Conservation (phyloP, 1,140 invertebrate genomes). For the Pissodes strobi region DNA sequence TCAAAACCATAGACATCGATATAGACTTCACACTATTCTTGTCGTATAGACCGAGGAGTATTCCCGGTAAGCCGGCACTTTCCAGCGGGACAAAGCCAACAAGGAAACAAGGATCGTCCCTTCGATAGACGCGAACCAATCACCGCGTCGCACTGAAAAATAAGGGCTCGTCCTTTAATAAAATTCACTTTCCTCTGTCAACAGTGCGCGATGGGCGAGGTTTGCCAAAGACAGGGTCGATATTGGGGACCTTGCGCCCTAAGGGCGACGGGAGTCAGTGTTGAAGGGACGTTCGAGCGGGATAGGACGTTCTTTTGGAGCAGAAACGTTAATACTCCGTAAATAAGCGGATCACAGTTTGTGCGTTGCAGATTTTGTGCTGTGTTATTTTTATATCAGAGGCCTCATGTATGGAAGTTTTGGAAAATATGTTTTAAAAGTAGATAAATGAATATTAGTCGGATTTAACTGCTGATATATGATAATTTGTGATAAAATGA, state of each 20-base stretch:
- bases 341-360: no score
- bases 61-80: no score
- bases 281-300: neutral
- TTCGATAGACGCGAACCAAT: constrained; percentile 33
- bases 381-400: no score
- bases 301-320: neutral
- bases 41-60: no score
- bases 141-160: constrained; percentile 26
- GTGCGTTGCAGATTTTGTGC: no score
- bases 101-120: constrained; percentile 34
- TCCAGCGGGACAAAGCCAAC: constrained; percentile 14
- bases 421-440: neutral
- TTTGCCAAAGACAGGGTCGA: constrained; percentile 56
- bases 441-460: neutral
- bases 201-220: constrained; percentile 38
- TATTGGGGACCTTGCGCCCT: constrained; percentile 55
- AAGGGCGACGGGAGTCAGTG: constrained; percentile 36
- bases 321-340: no score
- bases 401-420: no score
- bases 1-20: no score
- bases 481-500: constrained; percentile 48
- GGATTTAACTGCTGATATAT: neutral
- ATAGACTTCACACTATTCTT: no score
- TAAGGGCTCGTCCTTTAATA: constrained; percentile 46
- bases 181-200: constrained; percentile 40